These are phyloP conservation scores for Tinamus major DNA, from an alignment of 2,797 vertebrate species.

Conservation along the genomic window DNA sequence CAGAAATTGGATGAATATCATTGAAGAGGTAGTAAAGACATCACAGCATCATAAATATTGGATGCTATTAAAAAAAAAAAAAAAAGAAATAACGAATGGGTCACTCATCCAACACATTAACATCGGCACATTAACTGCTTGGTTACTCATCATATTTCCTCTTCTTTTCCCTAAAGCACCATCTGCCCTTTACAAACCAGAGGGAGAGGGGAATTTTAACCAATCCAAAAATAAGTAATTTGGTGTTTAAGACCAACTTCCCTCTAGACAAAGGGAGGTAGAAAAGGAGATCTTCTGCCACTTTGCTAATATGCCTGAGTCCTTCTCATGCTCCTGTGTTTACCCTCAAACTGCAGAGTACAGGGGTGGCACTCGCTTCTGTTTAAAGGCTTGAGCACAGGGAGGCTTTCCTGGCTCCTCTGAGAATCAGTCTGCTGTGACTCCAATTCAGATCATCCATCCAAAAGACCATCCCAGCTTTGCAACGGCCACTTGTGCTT, in stretches of 20 bases:
- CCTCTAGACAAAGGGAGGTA: background rate
- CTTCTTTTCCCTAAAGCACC: background rate
- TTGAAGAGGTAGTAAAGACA: background rate
- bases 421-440: background rate
- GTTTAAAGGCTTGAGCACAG: background rate
- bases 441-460: background rate
- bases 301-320: background rate
- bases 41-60: background rate
- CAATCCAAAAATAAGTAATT: background rate
- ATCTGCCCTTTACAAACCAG: background rate
- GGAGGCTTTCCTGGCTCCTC: background rate
- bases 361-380: background rate
- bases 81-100: background rate
- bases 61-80: background rate
- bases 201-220: background rate
- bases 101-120: background rate
- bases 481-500: background rate
- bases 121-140: background rate
- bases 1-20: background rate
- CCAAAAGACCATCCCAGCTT: fast-evolving
- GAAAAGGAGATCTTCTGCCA: background rate
- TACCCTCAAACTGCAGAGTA: background rate
- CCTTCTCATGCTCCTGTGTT: background rate
- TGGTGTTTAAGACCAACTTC: background rate
- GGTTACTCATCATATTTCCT: background rate